A percentile compares a stretch with the other conserved stretches of the same genome.
Conservation (phyloP, 1,140 invertebrate species). For the Aricia agestis region DNA sequence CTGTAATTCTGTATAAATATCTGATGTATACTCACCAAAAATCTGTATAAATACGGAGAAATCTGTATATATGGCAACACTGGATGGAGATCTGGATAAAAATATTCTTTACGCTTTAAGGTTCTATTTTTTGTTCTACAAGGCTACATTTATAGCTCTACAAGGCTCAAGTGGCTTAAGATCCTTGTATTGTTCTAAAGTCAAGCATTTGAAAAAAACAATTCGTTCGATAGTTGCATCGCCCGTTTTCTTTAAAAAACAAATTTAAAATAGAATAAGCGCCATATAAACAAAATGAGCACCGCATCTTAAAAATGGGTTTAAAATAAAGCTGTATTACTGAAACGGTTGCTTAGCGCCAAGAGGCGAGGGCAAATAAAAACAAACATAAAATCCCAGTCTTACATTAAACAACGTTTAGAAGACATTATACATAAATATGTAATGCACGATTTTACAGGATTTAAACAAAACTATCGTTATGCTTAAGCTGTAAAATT, state of each 20-base stretch:
- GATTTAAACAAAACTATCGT: not conserved
- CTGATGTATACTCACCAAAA: too few species aligned
- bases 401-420: constrained; percentile 32
- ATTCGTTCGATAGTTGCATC: not conserved
- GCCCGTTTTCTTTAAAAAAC: not conserved
- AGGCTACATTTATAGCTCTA: too few species aligned
- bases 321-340: constrained; percentile 25
- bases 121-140: too few species aligned
- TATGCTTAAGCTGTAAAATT: too few species aligned
- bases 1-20: too few species aligned
- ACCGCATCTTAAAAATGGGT: not conserved
- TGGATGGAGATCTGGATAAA: too few species aligned
- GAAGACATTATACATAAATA: constrained; percentile 27
- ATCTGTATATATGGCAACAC: too few species aligned
- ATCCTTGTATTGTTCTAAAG: too few species aligned
- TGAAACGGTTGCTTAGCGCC: constrained; percentile 24
- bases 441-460: not conserved
- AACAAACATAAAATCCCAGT: constrained; percentile 47
- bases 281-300: constrained; percentile 19
- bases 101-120: too few species aligned
- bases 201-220: not conserved
- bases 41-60: too few species aligned
- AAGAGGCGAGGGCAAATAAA: constrained; percentile 42
- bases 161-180: too few species aligned
- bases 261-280: constrained; percentile 14